Conservation (phyloP, 2,113 vertebrate genomes). For the Etheostoma spectabile region DNA sequence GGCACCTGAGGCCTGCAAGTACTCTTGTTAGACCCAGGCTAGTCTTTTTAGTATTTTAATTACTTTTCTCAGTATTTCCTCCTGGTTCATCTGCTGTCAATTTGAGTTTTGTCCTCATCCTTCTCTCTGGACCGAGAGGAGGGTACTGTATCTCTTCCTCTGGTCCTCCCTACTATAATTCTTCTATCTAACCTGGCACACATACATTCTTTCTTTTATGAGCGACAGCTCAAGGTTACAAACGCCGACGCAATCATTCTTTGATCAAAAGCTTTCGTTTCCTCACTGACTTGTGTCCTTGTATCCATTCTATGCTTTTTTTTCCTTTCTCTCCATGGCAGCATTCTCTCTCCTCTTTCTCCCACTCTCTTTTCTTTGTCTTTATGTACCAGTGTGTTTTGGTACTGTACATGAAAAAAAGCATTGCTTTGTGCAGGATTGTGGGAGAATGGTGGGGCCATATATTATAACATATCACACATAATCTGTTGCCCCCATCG, state of each 20-base stretch:
- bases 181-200: slow-evolving; percentile 10
- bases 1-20: slow-evolving; percentile 29
- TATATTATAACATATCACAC: not conserved
- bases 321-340: not conserved
- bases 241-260: slow-evolving; percentile 11
- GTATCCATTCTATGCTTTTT: not conserved
- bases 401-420: slow-evolving; percentile 13
- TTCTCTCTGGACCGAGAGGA: not conserved
- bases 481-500: slow-evolving; percentile 4
- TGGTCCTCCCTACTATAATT: slow-evolving; percentile 13
- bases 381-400: slow-evolving; percentile 1
- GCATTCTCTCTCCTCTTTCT: not conserved
- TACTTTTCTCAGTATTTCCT: slow-evolving; percentile 20
- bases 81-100: slow-evolving; percentile 2
- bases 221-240: slow-evolving; percentile 57
- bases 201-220: slow-evolving; percentile 57
- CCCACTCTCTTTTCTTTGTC: no score
- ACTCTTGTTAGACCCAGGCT: slow-evolving; percentile 16
- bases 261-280: slow-evolving; percentile 42
- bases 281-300: slow-evolving; percentile 7
- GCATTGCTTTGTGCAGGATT: slow-evolving; percentile 18
- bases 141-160: not conserved
- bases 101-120: slow-evolving; percentile 15
- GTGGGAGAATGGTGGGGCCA: not conserved
- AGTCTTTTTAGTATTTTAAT: slow-evolving; percentile 44